Conservation (phyloP, 2,888 invertebrate genomes). For the Stenodema calcarata region DNA sequence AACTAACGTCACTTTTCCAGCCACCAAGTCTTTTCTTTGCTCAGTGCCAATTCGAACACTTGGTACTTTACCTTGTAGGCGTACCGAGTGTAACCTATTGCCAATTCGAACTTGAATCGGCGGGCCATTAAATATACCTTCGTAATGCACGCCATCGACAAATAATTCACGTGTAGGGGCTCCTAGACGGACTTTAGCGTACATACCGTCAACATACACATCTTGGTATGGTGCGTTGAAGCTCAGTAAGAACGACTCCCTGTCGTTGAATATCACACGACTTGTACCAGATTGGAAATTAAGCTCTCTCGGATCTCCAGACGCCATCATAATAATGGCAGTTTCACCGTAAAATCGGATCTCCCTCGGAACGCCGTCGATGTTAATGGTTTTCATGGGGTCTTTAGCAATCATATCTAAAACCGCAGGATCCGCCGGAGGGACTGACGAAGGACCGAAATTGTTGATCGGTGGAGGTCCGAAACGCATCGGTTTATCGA, state of each 20-base stretch:
- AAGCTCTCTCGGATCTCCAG: conserved; percentile 85
- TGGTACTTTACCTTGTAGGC: conserved; percentile 89
- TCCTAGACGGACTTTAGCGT: conserved; percentile 76
- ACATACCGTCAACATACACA: conserved; percentile 72
- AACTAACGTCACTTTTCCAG: conserved; percentile 83
- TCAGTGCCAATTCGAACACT: conserved; percentile 87
- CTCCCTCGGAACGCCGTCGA: conserved; percentile 81
- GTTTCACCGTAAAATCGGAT: conserved; percentile 86
- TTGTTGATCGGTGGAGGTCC: conserved; percentile 5
- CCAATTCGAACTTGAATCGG: conserved; percentile 84
- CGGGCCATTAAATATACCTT: conserved; percentile 91
- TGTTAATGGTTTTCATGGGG: conserved; percentile 79
- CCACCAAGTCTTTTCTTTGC: conserved; percentile 80
- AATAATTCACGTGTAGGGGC: conserved; percentile 90
- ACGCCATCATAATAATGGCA: conserved; percentile 83
- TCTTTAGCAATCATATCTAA: conserved; percentile 70
- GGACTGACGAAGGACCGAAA: conserved; percentile 60
- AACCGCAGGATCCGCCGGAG: conserved; percentile 62
- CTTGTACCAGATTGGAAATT: conserved; percentile 82
- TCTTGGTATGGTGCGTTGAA: conserved; percentile 67
- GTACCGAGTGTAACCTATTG: conserved; percentile 77
- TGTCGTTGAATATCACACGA: conserved; percentile 76
- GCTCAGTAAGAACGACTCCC: conserved; percentile 54
- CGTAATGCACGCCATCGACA: conserved; percentile 87
- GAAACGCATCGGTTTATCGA: not conserved